These are phyloP conservation scores for Galaxias olidus DNA, from an alignment of 2,797 vertebrate genomes.

Conservation along the genomic window DNA sequence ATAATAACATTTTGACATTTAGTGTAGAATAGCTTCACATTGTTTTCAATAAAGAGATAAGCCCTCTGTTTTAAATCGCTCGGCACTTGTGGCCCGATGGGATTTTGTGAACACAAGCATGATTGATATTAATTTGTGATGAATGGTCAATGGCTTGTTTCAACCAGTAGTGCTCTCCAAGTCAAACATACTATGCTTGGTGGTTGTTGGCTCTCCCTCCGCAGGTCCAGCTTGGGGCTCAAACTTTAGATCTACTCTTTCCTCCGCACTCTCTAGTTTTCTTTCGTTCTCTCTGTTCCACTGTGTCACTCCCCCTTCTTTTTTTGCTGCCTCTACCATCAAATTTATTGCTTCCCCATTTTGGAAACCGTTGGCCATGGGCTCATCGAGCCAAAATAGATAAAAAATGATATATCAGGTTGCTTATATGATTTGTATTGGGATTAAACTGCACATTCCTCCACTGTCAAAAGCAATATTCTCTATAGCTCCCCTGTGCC, in stretches of 20 bases:
- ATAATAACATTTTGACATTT: constrained; percentile 14
- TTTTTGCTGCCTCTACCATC: constrained; percentile 31
- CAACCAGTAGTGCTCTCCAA: constrained; percentile 39
- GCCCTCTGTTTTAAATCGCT: constrained; percentile 28
- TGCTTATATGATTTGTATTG: constrained; percentile 25
- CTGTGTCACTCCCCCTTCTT: constrained; percentile 1
- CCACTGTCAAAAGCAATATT: constrained; percentile 44
- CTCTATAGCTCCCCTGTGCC: constrained; percentile 32
- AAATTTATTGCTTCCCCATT: constrained; percentile 56
- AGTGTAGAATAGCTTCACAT: too few relatives aligned
- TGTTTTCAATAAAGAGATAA: constrained; percentile 3
- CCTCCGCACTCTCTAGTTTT: background rate
- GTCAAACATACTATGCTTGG: constrained; percentile 54
- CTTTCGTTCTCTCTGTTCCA: background rate
- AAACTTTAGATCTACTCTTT: constrained; percentile 17
- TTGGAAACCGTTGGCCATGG: constrained; percentile 34
- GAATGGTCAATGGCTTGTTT: constrained; percentile 28
- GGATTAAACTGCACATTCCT: constrained; percentile 47
- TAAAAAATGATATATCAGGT: constrained; percentile 34
- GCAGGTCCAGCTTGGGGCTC: constrained; percentile 41
- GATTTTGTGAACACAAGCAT: constrained; percentile 37
- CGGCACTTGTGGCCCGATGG: constrained; percentile 11
- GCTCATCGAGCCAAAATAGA: constrained; percentile 42
- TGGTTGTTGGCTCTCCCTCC: constrained; percentile 24
- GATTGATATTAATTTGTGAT: constrained; percentile 49